These are phyloP conservation scores for Serinus canaria DNA, from an alignment of 2,113 vertebrate genomes.

Conservation along the genomic window DNA sequence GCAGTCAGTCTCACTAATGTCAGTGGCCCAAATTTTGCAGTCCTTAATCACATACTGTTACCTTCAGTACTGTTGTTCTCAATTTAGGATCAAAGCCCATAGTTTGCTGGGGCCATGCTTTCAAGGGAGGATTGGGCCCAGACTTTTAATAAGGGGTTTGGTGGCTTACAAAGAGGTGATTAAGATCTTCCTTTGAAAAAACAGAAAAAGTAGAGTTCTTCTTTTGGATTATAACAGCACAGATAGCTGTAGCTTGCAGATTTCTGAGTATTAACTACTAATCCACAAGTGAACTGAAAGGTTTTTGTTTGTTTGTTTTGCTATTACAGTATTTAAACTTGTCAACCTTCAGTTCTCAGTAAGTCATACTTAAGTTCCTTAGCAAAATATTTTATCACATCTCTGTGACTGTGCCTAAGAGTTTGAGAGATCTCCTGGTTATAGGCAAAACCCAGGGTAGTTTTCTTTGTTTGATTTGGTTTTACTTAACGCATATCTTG, in stretches of 20 bases:
- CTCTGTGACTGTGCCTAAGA: not conserved
- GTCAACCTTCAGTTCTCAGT: conserved; percentile 27
- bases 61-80: conserved; percentile 20
- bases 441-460: not conserved
- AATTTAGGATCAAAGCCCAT: conserved; percentile 52
- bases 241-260: conserved; percentile 32
- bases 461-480: not conserved
- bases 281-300: conserved; percentile 44
- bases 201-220: conserved; percentile 44
- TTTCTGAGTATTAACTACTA: conserved; percentile 60
- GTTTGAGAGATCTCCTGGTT: not conserved
- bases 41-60: conserved; percentile 18
- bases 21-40: not conserved
- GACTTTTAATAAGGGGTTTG: conserved; percentile 48
- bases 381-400: conserved; percentile 12
- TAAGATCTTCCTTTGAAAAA: conserved; percentile 65
- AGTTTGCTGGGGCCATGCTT: conserved; percentile 2
- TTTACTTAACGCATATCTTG: not conserved
- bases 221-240: conserved; percentile 49
- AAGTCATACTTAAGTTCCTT: conserved; percentile 36
- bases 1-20: not conserved
- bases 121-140: conserved; percentile 46
- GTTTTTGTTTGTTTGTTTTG: conserved; percentile 62
- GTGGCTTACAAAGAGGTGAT: conserved; percentile 51
- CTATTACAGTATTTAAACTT: conserved; percentile 50